A percentile compares a stretch with the other conserved stretches of the same genome.
Conservation (phyloP, 2,797 vertebrate species). For the Tangara arthus region DNA sequence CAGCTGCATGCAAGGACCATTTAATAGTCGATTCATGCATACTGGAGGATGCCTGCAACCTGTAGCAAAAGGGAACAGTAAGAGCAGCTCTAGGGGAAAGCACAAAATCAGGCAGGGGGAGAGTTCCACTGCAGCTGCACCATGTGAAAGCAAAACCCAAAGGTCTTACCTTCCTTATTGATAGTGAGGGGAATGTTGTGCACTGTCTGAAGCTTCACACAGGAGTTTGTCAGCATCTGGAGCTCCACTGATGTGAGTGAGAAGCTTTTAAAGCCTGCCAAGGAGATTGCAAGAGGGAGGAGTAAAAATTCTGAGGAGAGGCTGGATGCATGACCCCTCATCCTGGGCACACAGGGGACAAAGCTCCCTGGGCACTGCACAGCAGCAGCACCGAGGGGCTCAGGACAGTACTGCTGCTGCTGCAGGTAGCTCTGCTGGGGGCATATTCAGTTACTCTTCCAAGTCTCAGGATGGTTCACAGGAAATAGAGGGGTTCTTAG, state of each 20-base stretch:
- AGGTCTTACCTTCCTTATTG: constrained; percentile 88
- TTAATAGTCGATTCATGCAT: not conserved
- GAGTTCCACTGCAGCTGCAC: not conserved
- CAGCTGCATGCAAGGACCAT: not conserved
- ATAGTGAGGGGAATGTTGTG: constrained; percentile 91
- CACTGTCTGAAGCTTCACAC: constrained; percentile 93
- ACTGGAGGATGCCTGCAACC: not conserved
- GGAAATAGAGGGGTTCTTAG: not conserved
- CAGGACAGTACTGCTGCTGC: not conserved
- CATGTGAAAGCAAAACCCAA: not conserved
- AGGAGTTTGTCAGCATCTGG: constrained; percentile 95
- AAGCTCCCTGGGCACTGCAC: not conserved
- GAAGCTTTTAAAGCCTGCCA: constrained; percentile 90
- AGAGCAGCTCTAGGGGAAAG: not conserved
- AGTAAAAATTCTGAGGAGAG: not conserved
- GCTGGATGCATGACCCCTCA: not conserved
- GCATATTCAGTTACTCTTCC: not conserved
- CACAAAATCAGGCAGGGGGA: not conserved
- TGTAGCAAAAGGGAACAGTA: not conserved
- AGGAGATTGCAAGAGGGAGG: not conserved
- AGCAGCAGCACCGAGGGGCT: fast-evolving
- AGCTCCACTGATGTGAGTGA: constrained; percentile 92
- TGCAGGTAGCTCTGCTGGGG: not conserved
- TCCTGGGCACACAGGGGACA: not conserved
- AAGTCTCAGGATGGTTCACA: not conserved